A percentile compares a stretch with the other conserved stretches of the same genome.
phyloP scores from a whole-genome alignment of 2,888 invertebrate genomes.

The Polymixis lichenea region DNA sequence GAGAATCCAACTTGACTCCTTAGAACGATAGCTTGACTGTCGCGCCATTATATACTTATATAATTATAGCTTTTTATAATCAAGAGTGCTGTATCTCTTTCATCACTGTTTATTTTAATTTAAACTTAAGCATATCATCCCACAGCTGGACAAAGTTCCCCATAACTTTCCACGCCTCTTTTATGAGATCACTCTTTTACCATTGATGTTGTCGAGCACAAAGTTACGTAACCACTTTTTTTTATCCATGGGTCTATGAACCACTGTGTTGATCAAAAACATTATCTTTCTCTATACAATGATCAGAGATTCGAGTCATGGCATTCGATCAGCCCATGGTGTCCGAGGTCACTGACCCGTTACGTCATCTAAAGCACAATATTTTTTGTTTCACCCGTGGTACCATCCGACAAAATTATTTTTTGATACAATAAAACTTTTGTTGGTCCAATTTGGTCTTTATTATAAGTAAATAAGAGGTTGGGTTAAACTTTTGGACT shows the following conservation, averaged over 20 bases:
- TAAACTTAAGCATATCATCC: background rate
- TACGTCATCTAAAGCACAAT: conserved; percentile 83
- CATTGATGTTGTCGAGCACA: background rate
- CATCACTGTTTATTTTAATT: background rate
- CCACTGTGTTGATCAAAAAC: conserved; percentile 62
- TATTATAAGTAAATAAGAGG: conserved; percentile 14
- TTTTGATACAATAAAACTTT: conserved; percentile 62
- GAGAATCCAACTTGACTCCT: background rate
- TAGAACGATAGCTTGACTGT: background rate
- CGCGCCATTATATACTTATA: background rate
- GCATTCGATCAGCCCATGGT: conserved; percentile 77
- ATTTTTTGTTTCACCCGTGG: conserved; percentile 76
- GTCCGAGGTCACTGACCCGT: conserved; percentile 79
- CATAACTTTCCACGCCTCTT: background rate
- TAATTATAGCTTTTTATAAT: background rate
- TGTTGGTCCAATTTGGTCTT: conserved; percentile 46
- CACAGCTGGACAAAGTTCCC: background rate
- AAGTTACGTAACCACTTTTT: conserved; percentile 34
- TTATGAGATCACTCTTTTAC: conserved; percentile 9
- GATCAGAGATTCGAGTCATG: conserved; percentile 79
- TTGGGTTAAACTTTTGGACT: background rate
- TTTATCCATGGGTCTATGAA: conserved; percentile 64
- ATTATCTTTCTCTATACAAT: conserved; percentile 62
- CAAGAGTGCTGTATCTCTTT: background rate
- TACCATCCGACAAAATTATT: conserved; percentile 67